Base-by-base conservation (phyloP, 1,140 invertebrate genomes). In the Zaprionus vittiger region DNA sequence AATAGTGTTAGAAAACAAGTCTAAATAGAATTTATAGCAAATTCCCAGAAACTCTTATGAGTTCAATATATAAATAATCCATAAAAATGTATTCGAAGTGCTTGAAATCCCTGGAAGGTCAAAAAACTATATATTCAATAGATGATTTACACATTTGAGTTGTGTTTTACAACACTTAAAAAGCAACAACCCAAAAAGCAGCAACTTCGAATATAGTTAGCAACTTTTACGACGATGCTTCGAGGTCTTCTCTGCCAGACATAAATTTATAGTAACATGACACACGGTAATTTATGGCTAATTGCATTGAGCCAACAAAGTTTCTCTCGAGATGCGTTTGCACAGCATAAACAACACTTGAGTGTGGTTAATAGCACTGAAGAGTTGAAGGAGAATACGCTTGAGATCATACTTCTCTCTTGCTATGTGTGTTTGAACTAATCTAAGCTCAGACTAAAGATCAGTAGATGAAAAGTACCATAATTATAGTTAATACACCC, bases 231-330 rank as follows among this genome's bases (percentile, higher is more conserved):
- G n/a, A 47, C 7, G 41, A 9, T 6, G n/a, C 41, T 24, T 14
- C 47, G 47, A 24, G 47, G 47, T 24, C 47, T 52, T 12, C 47
- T 5, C 11, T 11, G 20, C 1, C 47, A 14, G 9, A 52, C 17
- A 24, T 52, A 5, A 52, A 52, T 52, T 52, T 52, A 24, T 22
- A 52, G 47, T 12, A 24, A 52, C 47, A 49, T 49, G 17, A 22
- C 20, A 52, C 20, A 52, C 47, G 17, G n/a, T 22, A 52, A 52
- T 52, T 52, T 52, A 52, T 52, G 47, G 47, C 47, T 52, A 52
- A 52, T 52, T 52, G 47, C 47, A 49, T 22, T 20, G 47, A 49
- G 47, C 12, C 47, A 52, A 24, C n/a, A 24, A 52, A 14, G 47
- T 22, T 49, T 49, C 47, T 49, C 20, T 49, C 20, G 0, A 49